Conservation (phyloP, 2,113 vertebrate genomes). For the Petaurus breviceps region DNA sequence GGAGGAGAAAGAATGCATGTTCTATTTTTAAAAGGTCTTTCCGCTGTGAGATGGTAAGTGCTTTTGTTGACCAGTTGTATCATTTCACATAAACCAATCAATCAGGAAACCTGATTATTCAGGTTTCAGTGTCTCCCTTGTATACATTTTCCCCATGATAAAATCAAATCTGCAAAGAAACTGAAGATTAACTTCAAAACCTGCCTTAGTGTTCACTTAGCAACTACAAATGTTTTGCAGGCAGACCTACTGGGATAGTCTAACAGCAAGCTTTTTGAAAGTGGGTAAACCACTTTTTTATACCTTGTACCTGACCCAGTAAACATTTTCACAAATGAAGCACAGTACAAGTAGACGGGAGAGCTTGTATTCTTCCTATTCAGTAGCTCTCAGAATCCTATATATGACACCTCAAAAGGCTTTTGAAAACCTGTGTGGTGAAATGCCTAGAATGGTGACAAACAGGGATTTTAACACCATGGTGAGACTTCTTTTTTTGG, state of each 20-base stretch:
- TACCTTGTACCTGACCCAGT: too few relatives aligned
- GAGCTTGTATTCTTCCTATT: neutral
- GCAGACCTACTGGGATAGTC: neutral
- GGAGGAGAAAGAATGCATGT: neutral
- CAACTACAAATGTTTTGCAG: neutral
- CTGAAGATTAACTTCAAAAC: neutral
- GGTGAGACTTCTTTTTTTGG: neutral
- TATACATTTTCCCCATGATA: neutral
- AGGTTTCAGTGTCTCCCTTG: neutral
- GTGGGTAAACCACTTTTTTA: too few relatives aligned
- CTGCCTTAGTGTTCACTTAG: neutral
- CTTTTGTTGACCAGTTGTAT: neutral
- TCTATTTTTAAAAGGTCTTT: constrained; percentile 12
- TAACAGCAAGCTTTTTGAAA: neutral
- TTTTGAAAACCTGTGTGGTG: too few relatives aligned
- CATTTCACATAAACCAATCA: neutral
- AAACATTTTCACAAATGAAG: too few relatives aligned
- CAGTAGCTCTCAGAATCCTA: neutral
- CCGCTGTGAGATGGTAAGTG: neutral
- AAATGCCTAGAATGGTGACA: neutral
- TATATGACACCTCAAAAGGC: too few relatives aligned
- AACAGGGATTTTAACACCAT: neutral
- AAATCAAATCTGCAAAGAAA: constrained; percentile 6
- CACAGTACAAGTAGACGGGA: neutral
- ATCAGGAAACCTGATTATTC: neutral